Base-by-base conservation (phyloP, 2,888 invertebrate species). In the Cordilura impudica region DNA sequence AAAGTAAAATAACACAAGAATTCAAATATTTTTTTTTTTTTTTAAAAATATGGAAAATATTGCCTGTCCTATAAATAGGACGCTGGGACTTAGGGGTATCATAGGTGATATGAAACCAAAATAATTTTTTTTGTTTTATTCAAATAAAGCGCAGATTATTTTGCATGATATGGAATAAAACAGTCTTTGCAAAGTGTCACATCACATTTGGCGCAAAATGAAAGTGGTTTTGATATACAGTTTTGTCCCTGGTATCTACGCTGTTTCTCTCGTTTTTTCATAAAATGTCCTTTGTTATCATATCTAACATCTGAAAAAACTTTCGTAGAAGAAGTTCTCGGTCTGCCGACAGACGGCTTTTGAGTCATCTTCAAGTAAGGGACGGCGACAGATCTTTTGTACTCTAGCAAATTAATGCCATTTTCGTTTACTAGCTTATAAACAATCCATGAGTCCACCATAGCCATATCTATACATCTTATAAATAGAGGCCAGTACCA, bases 401-500 rank as follows among this genome's bases (percentile, higher is more conserved):
- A 29, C 31, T 51, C 51, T 51, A 51, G 18, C 31, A 54, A 31
- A 54, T 31, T 54, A 14, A 31, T 8, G 21, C 18, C 21, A 49
- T 21, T 49, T 21, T 49, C 49, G 21, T 21, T 49, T 21, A 4
- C 49, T 21, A 21, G 56, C 35, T 67, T 49, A 35, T 69, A 69
- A 58, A 69, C 43, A 60, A 49, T 71, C 49, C 63, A 63, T 49
- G 71, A 21, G 23, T 63, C 63, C 45, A 71, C 61, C n/a, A 71
- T 45, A 21, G 61, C 58, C 61, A 71, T 71, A 63, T 63, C 35
- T 16, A 39, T 39, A 56, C 39, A 54, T 65, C 35, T 49, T 19
- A 63, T 61, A 51, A 72, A 43, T 19, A 72, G 51, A 23, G 35
- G 63, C 53, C 67, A 74, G 45, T 69, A 58, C 74, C 66, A 73